Evolutionary conservation across 92 coral and sea anemone species (phyloP).

Genomic region (Micromussa lordhowensis): DNA sequence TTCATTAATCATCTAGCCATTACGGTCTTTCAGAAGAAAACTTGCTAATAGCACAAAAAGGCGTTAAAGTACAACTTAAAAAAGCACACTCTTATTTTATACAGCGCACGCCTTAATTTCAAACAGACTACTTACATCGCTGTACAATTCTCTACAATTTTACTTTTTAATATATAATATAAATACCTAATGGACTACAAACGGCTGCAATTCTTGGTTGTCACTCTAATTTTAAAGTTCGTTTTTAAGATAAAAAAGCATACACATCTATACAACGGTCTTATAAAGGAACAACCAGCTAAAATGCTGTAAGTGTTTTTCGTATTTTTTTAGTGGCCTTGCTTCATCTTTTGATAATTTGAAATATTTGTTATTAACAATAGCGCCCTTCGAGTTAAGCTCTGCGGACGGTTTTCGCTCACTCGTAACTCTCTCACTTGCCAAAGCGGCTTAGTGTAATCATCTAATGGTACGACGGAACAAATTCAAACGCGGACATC

Average conservation of each 20-base stretch:
- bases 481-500: conserved; percentile 94
- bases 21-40: conserved; percentile 39
- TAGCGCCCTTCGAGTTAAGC: background rate
- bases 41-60: conserved; percentile 42
- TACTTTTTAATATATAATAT: conserved; percentile 2
- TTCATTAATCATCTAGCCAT: conserved; percentile 39
- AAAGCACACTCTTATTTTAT: background rate
- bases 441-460: background rate
- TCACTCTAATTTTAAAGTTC: conserved; percentile 10
- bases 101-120: conserved; percentile 4
- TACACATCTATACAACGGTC: background rate
- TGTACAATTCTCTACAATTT: background rate
- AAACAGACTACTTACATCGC: background rate
- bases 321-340: background rate
- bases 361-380: background rate
- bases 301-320: background rate
- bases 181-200: conserved; percentile 18
- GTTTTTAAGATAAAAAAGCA: background rate
- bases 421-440: background rate
- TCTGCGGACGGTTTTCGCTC: background rate
- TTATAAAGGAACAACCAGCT: conserved; percentile 6
- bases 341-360: background rate
- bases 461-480: conserved; percentile 84
- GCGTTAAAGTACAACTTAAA: conserved; percentile 24
- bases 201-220: conserved; percentile 12